Evolutionary conservation across 1,140 invertebrate species (phyloP), one percentile per base, ranked within the genome.

Genomic region (Coelopa frigida): DNA sequence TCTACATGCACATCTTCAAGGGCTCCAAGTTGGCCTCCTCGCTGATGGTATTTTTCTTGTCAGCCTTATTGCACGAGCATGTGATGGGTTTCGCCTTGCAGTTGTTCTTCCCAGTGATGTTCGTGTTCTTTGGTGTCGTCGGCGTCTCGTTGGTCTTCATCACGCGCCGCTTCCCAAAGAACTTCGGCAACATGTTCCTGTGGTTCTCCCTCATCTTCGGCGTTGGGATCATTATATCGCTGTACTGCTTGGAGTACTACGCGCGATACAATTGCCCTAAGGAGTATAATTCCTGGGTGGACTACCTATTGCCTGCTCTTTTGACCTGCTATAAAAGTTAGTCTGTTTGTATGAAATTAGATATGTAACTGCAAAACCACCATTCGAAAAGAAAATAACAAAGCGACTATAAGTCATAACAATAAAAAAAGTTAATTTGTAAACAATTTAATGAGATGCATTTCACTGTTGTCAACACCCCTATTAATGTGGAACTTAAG

Each of bases 161-260:
- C 0, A 72, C 75, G 23, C 72, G 66, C 22, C 74, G 70, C 15
- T 70, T 68, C 2, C 72, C 74, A 11, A 76, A 76, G 10, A 64
- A 59, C 10, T 51, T 72, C n/a, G 78, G 83, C 10, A 94, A 94
- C 63, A 72, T 92, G 3, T 77, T 91, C 39, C 75, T 95, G 52
- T 93, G 89, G 88, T 75, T 86, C 8, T 69, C 74, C 0, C 70
- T 94, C n/a, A 81, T 84, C 31, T 63, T 82, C 3, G 91, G 90
- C 22, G 84, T 78, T 51, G 87, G 88, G 12, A 52, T 88, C 6
- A 58, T 89, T 5, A 76, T 87, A 55, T 83, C 82, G 53, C 58
- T 89, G 1, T 95, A 94, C 59, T 74, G 81, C 22, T 83, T 91
- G 75, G 91, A 95, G 69, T 87, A 81, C 68, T 93, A 84, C 68